Base-by-base conservation (phyloP, 2,113 vertebrate genomes). In the Laticauda colubrina region DNA sequence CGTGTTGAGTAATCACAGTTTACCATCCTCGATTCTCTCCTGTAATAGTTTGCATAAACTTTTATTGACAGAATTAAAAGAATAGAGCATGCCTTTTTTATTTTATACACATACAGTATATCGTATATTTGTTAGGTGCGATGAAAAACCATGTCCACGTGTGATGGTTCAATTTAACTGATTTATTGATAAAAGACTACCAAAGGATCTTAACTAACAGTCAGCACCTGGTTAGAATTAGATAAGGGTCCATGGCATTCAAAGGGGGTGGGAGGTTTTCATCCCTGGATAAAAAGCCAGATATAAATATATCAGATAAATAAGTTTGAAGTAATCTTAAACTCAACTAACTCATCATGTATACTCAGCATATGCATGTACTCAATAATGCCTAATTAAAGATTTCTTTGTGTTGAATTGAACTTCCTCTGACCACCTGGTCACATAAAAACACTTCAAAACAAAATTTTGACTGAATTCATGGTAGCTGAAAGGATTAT, bases 91-190 rank as follows among this genome's bases (percentile, higher is more conserved):
- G 29, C 1, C 29, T 39, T 14, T 89, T 64, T 59, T 14, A 69
- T 69, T 69, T n/a, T 69, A 69, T n/a, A 69, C 12, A 69, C 12
- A 29, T 11, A 64, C 24, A 29, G 59, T 69, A n/a, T 69, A 69
- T 29, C 14, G 93, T 91, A 95, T 89, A 91, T 95, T 92, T 59
- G 3, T 61, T 26, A 61, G 59, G 59, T 61, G 59, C 2, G 3
- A 59, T 59, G 23, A 57, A 59, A 59, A 59, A 59, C 57, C 24
- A 59, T 26, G 23, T 59, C 57, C 57, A 59, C 7, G 24, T 26
- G 3, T 61, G 57, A 61, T 61, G 59, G 23, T 61, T 61, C 59
- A 26, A 61, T 61, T 61, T 61, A 61, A 61, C 24, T 61, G 59
- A 26, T 61, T 61, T 61, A 26, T 61, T 61, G 59, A 24, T 61